Base-by-base conservation (phyloP, 2,888 invertebrate species). In the Heliconius cydno region DNA sequence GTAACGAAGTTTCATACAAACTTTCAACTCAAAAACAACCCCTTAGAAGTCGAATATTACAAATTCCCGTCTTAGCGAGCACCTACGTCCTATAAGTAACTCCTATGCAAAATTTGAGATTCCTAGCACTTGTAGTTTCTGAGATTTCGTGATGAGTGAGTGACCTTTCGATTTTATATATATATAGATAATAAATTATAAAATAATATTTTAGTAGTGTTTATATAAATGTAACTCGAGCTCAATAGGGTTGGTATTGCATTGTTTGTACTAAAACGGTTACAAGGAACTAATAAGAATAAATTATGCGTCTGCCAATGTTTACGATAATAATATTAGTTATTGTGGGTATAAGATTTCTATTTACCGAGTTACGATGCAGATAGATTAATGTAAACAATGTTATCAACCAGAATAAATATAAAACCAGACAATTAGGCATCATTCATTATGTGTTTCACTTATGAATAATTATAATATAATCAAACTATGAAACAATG, bases 231-330 rank as follows among this genome's bases (percentile, higher is more conserved):
- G 81, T 86, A 84, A 82, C 86, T 87, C 86, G 83, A 86, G 86
- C 85, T 85, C 82, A 82, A 80, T 82, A 71, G 82, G 83, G 85
- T 83, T 86, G 87, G 86, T 88, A 80, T 75, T 19, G 38, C 46
- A 46, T 75, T 75, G 75, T 75, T 75, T 46, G 12, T 63, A 65
- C 19, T 75, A 65, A 41, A 65, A 34, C 60, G 73, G 71, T 71
- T 78, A 65, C 71, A 78, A 79, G 68, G 66, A 70, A 67, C 67
- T 76, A 73, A 74, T 74, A 74, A 60, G 41, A 71, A 79, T 76
- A 22, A 67, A 74, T 78, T 38, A 77, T 7, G 25, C 5, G 57
- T 76, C 38, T 57, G 60, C 19, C 67, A 73, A 13, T 72, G 66
- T 63, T 57, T 25, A 77, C 76, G n/a, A 60, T 73, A 80, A 65